A percentile compares a stretch with the other conserved stretches of the same genome.
Conservation (phyloP, 2,113 vertebrate species). For the Oreochromis spilurus region DNA sequence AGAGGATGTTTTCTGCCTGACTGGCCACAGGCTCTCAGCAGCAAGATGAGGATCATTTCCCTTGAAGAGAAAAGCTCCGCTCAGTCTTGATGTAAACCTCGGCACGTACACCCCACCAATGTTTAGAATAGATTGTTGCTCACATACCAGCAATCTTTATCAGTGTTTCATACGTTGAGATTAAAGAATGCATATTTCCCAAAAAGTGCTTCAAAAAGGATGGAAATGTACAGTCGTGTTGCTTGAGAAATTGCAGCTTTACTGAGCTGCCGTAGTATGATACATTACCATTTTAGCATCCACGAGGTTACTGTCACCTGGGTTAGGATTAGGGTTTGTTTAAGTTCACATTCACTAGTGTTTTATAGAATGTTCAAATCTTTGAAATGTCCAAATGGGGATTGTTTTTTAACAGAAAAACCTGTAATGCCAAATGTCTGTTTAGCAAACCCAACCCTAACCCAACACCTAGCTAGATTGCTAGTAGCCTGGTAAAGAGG, state of each 20-base stretch:
- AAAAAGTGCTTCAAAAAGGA: background rate
- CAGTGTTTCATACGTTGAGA: background rate
- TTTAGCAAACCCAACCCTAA: background rate
- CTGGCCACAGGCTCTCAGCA: slow-evolving; percentile 42
- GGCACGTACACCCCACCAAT: slow-evolving; percentile 1
- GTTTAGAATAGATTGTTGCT: slow-evolving; percentile 11
- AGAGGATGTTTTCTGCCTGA: slow-evolving; percentile 63
- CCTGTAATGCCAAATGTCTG: background rate
- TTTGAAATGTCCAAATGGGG: background rate
- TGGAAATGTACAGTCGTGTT: background rate
- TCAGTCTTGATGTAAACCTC: background rate
- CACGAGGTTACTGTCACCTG: background rate
- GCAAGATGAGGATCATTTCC: slow-evolving; percentile 53
- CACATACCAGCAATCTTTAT: slow-evolving; percentile 23
- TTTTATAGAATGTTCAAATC: background rate
- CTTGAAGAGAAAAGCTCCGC: slow-evolving; percentile 36
- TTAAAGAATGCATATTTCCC: background rate
- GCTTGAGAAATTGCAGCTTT: slow-evolving; percentile 5
- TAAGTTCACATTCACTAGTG: background rate
- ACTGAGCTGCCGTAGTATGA: slow-evolving; percentile 11
- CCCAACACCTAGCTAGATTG: background rate
- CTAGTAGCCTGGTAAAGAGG: background rate
- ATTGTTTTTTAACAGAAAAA: background rate
- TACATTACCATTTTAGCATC: background rate
- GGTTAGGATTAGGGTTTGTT: background rate